Base-by-base conservation (phyloP, 2,888 invertebrate species). In the Bimastos eiseni region DNA sequence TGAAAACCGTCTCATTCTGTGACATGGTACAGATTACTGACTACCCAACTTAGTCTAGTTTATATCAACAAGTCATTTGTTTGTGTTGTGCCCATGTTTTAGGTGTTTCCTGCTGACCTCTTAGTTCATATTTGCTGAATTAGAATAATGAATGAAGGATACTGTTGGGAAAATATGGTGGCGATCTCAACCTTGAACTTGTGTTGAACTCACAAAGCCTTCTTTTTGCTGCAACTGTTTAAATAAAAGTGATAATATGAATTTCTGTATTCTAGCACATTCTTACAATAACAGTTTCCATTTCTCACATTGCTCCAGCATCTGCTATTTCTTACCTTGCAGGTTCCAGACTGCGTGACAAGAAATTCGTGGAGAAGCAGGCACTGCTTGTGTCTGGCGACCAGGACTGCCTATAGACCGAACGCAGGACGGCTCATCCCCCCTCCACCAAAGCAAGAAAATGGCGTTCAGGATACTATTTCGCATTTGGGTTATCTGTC, bases 401-500 rank as follows among this genome's bases (percentile, higher is more conserved):
- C 36, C 86, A 86, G 86, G 86, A 86, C 37, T 86, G 86, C 86
- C 86, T 86, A 86, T 86, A 86, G 36, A 36, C 70, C 8, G 30
- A 24, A 34, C 86, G 13, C 34, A 11, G 86, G 30, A n/a, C 37
- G 13, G 70, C 70, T 17, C 70, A 30, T 70, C 86, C 33, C 36
- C 34, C 17, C 34, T 19, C 34, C 86, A 86, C 24, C 86, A 30
- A 8, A 13, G 36, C 36, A 86, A 37, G 37, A 86, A 86, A 86
- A 34, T 8, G 37, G 86, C 86, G 86, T 86, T 86, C 86, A 86
- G 86, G 86, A 86, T 86, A 86, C 37, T 86, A 86, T 86, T 86
- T 34, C 86, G 37, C 36, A 6, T 34, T 24, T 86, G 13, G 15
- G 86, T 36, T 86, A 37, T 86, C 86, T 86, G 17, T 37, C 36